phyloP scores from a whole-genome alignment of 2,888 invertebrate genomes.

The Aethes cnicana region DNA sequence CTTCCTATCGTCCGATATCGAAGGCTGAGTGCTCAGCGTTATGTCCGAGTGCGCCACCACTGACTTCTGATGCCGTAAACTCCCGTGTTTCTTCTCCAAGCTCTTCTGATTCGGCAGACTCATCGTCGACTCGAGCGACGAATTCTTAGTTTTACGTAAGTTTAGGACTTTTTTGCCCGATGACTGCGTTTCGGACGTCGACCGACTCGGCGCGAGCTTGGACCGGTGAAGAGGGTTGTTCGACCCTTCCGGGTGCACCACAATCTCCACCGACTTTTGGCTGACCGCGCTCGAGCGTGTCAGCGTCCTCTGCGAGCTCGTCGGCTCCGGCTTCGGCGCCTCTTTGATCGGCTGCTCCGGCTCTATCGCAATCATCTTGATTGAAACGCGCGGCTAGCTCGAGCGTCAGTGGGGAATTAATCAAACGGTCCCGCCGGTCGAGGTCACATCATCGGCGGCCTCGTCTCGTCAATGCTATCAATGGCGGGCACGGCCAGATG shows the following conservation, averaged over 20 bases:
- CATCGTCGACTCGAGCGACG: slow-evolving; percentile 79
- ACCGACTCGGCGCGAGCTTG: slow-evolving; percentile 71
- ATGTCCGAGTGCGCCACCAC: slow-evolving; percentile 83
- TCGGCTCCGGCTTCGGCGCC: slow-evolving; percentile 62
- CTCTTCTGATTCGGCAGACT: slow-evolving; percentile 79
- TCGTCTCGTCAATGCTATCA: slow-evolving; percentile 68
- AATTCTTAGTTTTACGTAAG: slow-evolving; percentile 76
- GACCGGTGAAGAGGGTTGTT: slow-evolving; percentile 75
- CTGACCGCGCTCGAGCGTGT: slow-evolving; percentile 84
- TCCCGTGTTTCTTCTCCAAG: slow-evolving; percentile 78
- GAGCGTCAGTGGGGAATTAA: slow-evolving; percentile 38
- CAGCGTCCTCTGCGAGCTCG: slow-evolving; percentile 77
- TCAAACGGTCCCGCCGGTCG: slow-evolving; percentile 29
- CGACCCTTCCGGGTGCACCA: slow-evolving; percentile 75
- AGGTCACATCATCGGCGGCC: slow-evolving; percentile 75
- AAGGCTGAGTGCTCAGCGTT: slow-evolving; percentile 74
- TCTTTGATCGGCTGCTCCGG: slow-evolving; percentile 66
- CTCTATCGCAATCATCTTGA: slow-evolving; percentile 73
- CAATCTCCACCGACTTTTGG: slow-evolving; percentile 83
- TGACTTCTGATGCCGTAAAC: slow-evolving; percentile 83
- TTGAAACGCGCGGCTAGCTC: slow-evolving; percentile 23
- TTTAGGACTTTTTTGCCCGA: slow-evolving; percentile 71
- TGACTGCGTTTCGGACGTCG: slow-evolving; percentile 74
- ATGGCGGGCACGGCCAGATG: slow-evolving; percentile 73
- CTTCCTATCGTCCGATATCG: slow-evolving; percentile 84